phyloP scores from a whole-genome alignment of 1,140 invertebrate species.

The Meloidogyne chitwoodi region DNA sequence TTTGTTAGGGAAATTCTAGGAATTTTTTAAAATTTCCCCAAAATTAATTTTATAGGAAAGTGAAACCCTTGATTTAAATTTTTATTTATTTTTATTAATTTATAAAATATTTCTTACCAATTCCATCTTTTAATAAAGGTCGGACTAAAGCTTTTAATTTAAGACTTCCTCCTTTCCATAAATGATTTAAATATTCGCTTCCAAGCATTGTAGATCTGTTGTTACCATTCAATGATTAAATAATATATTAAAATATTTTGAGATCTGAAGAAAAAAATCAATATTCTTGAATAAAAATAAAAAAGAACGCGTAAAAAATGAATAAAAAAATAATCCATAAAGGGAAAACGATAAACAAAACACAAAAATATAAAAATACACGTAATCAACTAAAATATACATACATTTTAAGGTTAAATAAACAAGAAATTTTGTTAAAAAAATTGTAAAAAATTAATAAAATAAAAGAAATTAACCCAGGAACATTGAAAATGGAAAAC shows the following conservation, averaged over 20 bases:
- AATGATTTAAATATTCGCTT: constrained; percentile 67
- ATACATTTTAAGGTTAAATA: background rate
- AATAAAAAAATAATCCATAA: background rate
- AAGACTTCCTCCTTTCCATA: constrained; percentile 13
- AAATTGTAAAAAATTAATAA: background rate
- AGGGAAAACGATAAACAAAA: background rate
- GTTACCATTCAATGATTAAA: background rate
- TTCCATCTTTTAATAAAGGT: constrained; percentile 33
- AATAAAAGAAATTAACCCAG: no score
- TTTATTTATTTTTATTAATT: no score
- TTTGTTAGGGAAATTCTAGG: no score
- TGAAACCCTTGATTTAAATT: no score
- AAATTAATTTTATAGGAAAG: no score
- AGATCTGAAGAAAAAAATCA: background rate
- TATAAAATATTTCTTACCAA: background rate
- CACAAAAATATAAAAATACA: background rate
- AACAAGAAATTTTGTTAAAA: background rate
- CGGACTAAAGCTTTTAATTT: constrained; percentile 20
- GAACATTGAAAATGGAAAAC: no score
- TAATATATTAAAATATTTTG: background rate
- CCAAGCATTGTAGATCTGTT: constrained; percentile 68
- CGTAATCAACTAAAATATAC: background rate
- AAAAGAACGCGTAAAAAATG: background rate
- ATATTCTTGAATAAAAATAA: background rate
- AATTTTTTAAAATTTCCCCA: no score